Evolutionary conservation across 2,888 invertebrate species (phyloP).

Genomic region (Chironomus riparius): DNA sequence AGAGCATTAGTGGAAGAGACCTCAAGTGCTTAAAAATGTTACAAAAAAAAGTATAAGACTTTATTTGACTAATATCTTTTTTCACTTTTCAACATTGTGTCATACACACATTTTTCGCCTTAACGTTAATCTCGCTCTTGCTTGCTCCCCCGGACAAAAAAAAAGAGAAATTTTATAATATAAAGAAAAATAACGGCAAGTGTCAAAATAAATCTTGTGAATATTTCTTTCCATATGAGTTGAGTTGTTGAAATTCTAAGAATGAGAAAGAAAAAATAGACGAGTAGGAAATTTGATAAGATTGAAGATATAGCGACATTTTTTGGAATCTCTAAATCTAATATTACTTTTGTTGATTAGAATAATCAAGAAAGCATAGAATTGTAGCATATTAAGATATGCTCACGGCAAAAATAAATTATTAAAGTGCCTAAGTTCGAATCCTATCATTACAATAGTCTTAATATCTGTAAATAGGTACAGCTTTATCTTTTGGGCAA

Average conservation of each 20-base stretch:
- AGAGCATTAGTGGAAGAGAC: not conserved
- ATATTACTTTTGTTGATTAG: no score
- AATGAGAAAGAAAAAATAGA: no score
- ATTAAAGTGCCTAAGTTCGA: no score
- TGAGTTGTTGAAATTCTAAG: not conserved
- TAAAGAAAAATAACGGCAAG: constrained; percentile 1
- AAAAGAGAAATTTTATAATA: not conserved
- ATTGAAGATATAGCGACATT: not conserved
- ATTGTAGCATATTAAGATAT: no score
- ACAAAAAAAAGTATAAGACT: not conserved
- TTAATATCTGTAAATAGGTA: no score
- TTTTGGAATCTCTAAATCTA: not conserved
- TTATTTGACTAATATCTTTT: constrained; percentile 16
- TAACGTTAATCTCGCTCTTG: not conserved
- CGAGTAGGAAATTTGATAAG: not conserved
- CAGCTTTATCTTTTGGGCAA: no score
- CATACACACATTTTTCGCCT: not conserved
- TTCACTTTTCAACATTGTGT: constrained; percentile 15
- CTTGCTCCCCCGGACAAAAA: not conserved
- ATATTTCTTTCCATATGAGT: constrained; percentile 4
- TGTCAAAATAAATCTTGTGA: constrained; percentile 25
- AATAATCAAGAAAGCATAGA: no score
- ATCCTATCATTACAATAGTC: no score
- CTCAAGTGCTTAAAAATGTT: not conserved
- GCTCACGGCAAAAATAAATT: no score